Percentiles rank a stretch among this genome's conserved stretches.
These are phyloP conservation scores for Neotoxoptera formosana DNA, from an alignment of 1,140 invertebrate genomes.

Conservation along the genomic window DNA sequence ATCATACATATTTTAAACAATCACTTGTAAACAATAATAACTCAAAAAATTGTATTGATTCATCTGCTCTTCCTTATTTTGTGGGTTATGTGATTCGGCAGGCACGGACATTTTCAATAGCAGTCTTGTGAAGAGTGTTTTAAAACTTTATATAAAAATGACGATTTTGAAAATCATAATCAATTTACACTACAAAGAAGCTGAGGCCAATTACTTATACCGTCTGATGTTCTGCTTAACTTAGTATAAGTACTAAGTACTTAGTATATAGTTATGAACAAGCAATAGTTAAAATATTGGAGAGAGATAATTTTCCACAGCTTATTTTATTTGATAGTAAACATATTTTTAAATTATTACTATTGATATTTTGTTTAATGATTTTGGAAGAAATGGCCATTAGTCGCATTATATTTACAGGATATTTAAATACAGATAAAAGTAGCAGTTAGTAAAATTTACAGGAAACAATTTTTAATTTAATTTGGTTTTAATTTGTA, in stretches of 20 bases:
- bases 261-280: neutral
- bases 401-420: too few relatives aligned
- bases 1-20: neutral
- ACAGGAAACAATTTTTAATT: too few relatives aligned
- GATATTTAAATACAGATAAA: too few relatives aligned
- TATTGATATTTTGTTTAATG: neutral
- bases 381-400: too few relatives aligned
- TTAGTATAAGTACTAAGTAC: neutral
- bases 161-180: neutral
- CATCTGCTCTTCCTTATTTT: neutral
- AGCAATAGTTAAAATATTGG: neutral
- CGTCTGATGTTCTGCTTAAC: neutral
- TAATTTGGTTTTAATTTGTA: too few relatives aligned
- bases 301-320: neutral
- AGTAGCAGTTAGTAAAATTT: too few relatives aligned
- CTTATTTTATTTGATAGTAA: neutral
- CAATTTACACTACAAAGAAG: neutral
- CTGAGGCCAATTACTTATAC: neutral
- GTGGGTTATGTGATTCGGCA: neutral
- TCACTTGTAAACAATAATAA: neutral
- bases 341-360: neutral
- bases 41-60: neutral
- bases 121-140: neutral
- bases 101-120: neutral
- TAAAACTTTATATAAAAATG: neutral